Conservation (phyloP, 30 jellyfish, hydroid and myxozoan genomes). For the Hydractinia echinata region DNA sequence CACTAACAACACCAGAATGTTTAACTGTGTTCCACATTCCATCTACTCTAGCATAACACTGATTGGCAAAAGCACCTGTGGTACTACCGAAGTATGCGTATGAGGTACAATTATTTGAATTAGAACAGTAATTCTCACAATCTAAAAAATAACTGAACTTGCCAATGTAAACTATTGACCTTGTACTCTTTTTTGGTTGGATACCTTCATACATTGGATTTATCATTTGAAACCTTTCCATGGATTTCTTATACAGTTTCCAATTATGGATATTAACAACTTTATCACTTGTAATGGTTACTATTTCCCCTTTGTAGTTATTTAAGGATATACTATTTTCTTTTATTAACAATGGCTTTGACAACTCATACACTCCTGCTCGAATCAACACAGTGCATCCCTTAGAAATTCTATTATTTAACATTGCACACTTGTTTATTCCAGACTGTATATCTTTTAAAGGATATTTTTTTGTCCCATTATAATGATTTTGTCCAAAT, state of each 20-base stretch:
- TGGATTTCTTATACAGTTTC: constrained; percentile 39
- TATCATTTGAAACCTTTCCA: constrained; percentile 38
- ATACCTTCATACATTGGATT: constrained; percentile 77
- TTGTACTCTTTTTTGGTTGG: constrained; percentile 59
- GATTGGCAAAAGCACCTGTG: constrained; percentile 53
- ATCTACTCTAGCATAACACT: constrained; percentile 82
- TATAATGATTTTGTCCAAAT: background rate
- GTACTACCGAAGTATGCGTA: constrained; percentile 53
- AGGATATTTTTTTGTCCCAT: constrained; percentile 54
- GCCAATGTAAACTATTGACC: constrained; percentile 67
- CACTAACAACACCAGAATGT: constrained; percentile 63
- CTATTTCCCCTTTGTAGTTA: constrained; percentile 52
- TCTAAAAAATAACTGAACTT: constrained; percentile 27
- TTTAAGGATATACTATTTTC: constrained; percentile 46
- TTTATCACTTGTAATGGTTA: constrained; percentile 63
- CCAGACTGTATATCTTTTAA: constrained; percentile 61
- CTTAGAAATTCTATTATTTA: background rate
- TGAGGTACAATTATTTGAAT: constrained; percentile 65
- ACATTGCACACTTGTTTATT: constrained; percentile 44
- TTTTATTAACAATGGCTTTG: constrained; percentile 13
- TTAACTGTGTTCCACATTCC: constrained; percentile 84
- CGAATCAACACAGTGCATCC: constrained; percentile 15
- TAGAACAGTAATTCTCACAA: constrained; percentile 58
- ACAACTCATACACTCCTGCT: constrained; percentile 12
- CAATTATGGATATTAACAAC: constrained; percentile 47